Evolutionary conservation across 2,113 vertebrate genomes (phyloP).

Genomic region (Neolamprologus sp.): DNA sequence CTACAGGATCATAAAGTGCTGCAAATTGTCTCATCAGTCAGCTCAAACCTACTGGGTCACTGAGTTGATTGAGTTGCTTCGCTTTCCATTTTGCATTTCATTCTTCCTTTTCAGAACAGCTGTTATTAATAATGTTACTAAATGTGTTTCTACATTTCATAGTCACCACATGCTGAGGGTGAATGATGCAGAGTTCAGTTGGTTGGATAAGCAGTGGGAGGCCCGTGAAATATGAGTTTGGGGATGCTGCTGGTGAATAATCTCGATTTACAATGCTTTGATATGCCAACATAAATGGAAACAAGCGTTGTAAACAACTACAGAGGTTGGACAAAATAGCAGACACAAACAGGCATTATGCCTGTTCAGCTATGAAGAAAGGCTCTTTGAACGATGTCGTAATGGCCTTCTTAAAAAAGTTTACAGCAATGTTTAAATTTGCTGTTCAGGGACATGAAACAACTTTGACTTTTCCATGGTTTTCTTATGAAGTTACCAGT

Average conservation of each 20-base stretch:
- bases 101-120: constrained; percentile 2
- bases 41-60: background rate
- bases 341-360: background rate
- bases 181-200: constrained; percentile 25
- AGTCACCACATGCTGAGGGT: constrained; percentile 39
- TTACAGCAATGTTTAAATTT: background rate
- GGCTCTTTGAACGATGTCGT: background rate
- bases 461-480: background rate
- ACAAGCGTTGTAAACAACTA: background rate
- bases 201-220: constrained; percentile 33
- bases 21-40: background rate
- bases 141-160: background rate
- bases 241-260: constrained; percentile 23
- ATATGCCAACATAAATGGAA: constrained; percentile 1
- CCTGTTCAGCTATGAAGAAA: background rate
- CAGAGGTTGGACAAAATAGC: background rate
- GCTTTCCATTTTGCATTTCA: background rate
- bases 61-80: background rate
- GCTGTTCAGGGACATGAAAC: background rate
- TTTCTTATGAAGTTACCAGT: background rate
- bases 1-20: background rate
- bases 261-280: constrained; percentile 10
- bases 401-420: background rate
- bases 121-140: constrained; percentile 25
- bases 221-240: constrained; percentile 1